phyloP scores from a whole-genome alignment of 2,797 vertebrate genomes.

The Rhabdophis nuchalis region DNA sequence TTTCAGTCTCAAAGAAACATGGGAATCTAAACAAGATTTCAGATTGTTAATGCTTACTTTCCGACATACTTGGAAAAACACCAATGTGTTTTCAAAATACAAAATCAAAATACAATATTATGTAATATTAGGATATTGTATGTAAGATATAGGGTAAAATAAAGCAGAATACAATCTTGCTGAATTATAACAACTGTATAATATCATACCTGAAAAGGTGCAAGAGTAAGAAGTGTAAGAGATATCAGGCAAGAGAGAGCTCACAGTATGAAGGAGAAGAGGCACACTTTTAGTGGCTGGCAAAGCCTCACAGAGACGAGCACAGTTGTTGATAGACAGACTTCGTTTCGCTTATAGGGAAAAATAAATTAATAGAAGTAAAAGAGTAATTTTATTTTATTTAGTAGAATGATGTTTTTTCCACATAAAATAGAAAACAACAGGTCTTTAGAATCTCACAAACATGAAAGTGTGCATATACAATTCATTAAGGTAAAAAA shows the following conservation, averaged over 20 bases:
- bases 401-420: constrained; percentile 15
- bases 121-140: constrained; percentile 18
- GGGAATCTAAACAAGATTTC: not conserved
- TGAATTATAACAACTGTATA: constrained; percentile 56
- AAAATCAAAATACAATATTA: not conserved
- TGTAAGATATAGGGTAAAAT: constrained; percentile 36
- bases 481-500: fast-evolving
- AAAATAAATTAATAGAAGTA: constrained; percentile 73
- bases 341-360: constrained; percentile 95
- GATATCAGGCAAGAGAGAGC: constrained; percentile 98
- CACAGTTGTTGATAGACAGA: constrained; percentile 99
- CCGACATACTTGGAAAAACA: not conserved
- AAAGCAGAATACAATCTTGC: constrained; percentile 22
- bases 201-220: constrained; percentile 95
- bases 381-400: constrained; percentile 26
- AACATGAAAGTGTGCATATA: not conserved
- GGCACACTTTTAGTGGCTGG: constrained; percentile 96
- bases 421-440: not conserved
- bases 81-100: not conserved
- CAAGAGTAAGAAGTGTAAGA: constrained; percentile 98
- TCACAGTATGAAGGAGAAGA: constrained; percentile 98
- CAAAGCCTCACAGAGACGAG: constrained; percentile 95
- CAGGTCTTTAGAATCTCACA: not conserved
- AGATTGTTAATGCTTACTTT: not conserved
- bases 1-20: not conserved